These are phyloP conservation scores for Oryzias woworae DNA, from an alignment of 2,113 vertebrate genomes.

Conservation along the genomic window DNA sequence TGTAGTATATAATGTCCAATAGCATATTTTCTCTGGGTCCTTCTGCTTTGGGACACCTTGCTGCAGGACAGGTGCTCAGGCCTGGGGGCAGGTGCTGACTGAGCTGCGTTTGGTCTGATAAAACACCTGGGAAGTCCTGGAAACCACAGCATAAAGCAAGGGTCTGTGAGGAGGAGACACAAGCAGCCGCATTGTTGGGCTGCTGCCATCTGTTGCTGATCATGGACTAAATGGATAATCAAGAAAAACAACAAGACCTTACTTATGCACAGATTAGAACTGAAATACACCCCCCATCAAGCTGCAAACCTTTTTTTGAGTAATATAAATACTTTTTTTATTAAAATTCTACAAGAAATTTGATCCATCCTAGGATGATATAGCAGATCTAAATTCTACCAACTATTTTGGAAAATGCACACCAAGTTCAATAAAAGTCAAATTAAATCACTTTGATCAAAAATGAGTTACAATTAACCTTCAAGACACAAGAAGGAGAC, in stretches of 20 bases:
- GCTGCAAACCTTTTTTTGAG: no score
- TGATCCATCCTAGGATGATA: no score
- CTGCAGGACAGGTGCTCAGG: conserved; percentile 53
- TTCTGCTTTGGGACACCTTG: conserved; percentile 2
- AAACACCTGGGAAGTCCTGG: conserved; percentile 54
- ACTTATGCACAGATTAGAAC: no score
- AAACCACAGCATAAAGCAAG: conserved; percentile 44
- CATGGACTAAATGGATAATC: conserved; percentile 17
- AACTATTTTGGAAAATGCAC: no score
- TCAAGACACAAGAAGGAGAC: no score
- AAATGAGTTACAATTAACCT: no score
- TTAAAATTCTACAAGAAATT: no score
- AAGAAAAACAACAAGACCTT: background rate
- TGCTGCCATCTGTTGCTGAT: conserved; percentile 34
- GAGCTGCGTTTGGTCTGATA: conserved; percentile 21
- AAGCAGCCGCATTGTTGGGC: conserved; percentile 52
- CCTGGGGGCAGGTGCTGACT: conserved; percentile 36
- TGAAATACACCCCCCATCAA: no score
- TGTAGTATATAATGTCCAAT: background rate
- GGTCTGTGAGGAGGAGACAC: conserved; percentile 42
- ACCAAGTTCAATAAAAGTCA: no score
- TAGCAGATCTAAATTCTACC: no score
- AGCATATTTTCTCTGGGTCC: conserved; percentile 31
- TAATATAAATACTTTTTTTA: no score
- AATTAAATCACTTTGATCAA: no score